Percentiles rank a stretch among this genome's conserved stretches.
Evolutionary conservation across 1,140 invertebrate genomes (phyloP).

Genomic region (Fopius arisanus): DNA sequence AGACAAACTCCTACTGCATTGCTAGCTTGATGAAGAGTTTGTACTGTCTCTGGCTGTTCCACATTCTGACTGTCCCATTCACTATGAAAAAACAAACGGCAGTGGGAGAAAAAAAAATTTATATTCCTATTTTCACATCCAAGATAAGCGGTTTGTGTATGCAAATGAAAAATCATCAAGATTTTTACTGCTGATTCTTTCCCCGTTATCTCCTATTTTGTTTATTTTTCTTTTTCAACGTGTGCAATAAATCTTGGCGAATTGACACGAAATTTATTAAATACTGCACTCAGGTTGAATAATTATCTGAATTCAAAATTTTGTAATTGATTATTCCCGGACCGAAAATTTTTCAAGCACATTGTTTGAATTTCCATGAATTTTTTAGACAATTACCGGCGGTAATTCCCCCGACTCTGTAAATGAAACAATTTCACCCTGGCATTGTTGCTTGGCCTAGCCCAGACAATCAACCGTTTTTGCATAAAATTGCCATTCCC

Average conservation of each 20-base stretch:
- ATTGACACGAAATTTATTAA: neutral
- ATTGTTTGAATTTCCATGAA: neutral
- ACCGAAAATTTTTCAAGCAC: neutral
- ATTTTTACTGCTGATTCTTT: slow-evolving; percentile 7
- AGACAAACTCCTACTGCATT: slow-evolving; percentile 11
- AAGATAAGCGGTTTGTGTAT: slow-evolving; percentile 9
- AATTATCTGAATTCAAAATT: neutral
- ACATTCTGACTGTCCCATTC: slow-evolving; percentile 9
- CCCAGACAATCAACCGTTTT: neutral
- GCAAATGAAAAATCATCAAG: slow-evolving; percentile 18
- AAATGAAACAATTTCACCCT: neutral
- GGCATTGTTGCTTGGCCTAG: neutral
- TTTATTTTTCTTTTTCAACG: neutral
- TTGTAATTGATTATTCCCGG: neutral
- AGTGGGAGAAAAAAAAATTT: neutral
- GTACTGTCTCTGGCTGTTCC: neutral
- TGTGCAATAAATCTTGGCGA: neutral
- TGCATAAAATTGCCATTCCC: neutral
- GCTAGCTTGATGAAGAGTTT: slow-evolving; percentile 5
- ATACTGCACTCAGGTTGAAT: neutral
- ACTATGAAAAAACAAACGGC: neutral
- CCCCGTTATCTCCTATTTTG: neutral
- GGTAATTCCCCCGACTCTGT: neutral
- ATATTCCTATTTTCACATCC: neutral
- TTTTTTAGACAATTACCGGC: neutral